Conservation (phyloP, 2,113 vertebrate genomes). For the Anguilla japonica region DNA sequence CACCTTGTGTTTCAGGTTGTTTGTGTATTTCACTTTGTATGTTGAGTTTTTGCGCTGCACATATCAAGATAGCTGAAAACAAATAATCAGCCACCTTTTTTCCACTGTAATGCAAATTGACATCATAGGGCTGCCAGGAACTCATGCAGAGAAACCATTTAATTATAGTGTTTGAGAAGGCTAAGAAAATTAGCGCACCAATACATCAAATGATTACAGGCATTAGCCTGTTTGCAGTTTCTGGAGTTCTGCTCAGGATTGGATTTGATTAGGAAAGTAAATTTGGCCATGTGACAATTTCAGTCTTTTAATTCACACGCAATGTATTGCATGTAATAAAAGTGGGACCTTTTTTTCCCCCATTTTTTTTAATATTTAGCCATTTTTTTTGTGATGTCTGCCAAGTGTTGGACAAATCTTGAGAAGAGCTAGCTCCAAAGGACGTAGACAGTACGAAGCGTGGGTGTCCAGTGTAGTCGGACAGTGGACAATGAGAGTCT, state of each 20-base stretch:
- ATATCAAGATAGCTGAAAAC: background rate
- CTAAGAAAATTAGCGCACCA: slow-evolving; percentile 31
- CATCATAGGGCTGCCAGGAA: slow-evolving; percentile 34
- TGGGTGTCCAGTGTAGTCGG: background rate
- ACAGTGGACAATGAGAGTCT: slow-evolving; percentile 30
- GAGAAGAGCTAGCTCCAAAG: slow-evolving; percentile 9
- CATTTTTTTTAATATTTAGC: slow-evolving; percentile 27
- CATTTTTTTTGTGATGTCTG: slow-evolving; percentile 37
- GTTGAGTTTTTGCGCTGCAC: background rate
- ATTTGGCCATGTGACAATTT: slow-evolving; percentile 20
- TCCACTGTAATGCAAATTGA: slow-evolving; percentile 39
- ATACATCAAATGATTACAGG: slow-evolving; percentile 24
- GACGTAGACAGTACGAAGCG: background rate
- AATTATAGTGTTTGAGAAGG: slow-evolving; percentile 18
- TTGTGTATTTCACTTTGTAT: background rate
- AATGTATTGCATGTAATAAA: background rate
- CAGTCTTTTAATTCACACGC: slow-evolving; percentile 12
- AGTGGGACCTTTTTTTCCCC: slow-evolving; percentile 17
- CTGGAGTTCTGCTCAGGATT: slow-evolving; percentile 6
- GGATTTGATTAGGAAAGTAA: slow-evolving; percentile 26
- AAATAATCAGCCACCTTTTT: background rate
- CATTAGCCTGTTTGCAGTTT: slow-evolving; percentile 18
- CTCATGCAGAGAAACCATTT: slow-evolving; percentile 15
- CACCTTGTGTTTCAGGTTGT: background rate
- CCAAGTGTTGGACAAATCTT: slow-evolving; percentile 45